phyloP scores from a whole-genome alignment of 2,888 invertebrate genomes.

The Dorcus hopei region DNA sequence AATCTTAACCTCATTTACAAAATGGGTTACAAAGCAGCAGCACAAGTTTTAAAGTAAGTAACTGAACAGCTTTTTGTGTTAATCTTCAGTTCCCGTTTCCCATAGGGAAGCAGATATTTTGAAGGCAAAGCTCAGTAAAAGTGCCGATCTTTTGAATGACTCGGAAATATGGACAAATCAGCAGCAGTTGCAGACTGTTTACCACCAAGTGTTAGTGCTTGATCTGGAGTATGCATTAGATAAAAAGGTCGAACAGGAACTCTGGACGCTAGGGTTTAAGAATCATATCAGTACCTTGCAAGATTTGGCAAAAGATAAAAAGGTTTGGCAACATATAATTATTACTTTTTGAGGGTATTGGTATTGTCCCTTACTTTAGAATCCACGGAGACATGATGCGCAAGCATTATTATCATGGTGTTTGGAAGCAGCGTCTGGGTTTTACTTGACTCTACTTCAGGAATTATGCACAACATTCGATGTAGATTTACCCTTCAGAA shows the following conservation, averaged over 20 bases:
- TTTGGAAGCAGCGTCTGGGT: conserved; percentile 80
- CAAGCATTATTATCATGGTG: conserved; percentile 78
- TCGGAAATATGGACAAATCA: conserved; percentile 47
- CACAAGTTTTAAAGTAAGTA: conserved; percentile 69
- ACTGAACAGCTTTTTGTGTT: conserved; percentile 2
- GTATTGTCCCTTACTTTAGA: conserved; percentile 50
- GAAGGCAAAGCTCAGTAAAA: conserved; percentile 65
- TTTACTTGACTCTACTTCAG: conserved; percentile 77
- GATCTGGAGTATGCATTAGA: conserved; percentile 85
- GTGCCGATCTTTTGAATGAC: conserved; percentile 54
- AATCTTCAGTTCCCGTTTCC: conserved; percentile 4
- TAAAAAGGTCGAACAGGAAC: conserved; percentile 84
- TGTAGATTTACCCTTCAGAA: conserved; percentile 73
- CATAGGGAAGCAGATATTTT: conserved; percentile 71
- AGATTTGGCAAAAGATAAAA: conserved; percentile 73
- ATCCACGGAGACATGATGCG: conserved; percentile 68
- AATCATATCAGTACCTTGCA: conserved; percentile 80
- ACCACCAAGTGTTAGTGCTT: conserved; percentile 71
- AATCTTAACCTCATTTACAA: conserved; percentile 29
- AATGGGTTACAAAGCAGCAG: conserved; percentile 75
- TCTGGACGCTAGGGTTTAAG: conserved; percentile 87
- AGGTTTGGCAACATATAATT: conserved; percentile 50
- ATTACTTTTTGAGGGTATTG: not conserved
- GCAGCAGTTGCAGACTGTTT: conserved; percentile 56
- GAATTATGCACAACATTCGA: conserved; percentile 80